Evolutionary conservation across 1,140 invertebrate species (phyloP).

Genomic region (Conus betulinus): DNA sequence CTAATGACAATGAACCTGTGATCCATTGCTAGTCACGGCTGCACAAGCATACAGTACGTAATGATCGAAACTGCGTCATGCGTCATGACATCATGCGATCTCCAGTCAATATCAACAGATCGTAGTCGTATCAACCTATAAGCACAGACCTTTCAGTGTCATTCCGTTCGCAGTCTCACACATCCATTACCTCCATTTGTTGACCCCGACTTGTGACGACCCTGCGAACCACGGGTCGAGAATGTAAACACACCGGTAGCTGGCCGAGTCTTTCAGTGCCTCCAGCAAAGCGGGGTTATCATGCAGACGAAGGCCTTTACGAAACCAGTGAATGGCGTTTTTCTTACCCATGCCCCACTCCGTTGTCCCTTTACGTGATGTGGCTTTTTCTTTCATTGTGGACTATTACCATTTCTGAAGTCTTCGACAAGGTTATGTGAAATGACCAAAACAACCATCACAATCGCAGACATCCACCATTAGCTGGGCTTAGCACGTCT

Average conservation of each 20-base stretch:
- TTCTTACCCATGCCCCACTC: constrained; percentile 38
- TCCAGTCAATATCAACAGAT: too few species aligned
- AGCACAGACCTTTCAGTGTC: too few species aligned
- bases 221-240: constrained; percentile 94
- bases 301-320: constrained; percentile 91
- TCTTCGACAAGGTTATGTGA: background rate
- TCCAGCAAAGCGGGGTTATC: constrained; percentile 90
- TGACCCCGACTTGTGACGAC: constrained; percentile 91
- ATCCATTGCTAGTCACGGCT: too few species aligned
- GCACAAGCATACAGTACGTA: too few species aligned
- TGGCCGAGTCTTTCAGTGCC: constrained; percentile 80
- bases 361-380: background rate
- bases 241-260: constrained; percentile 91
- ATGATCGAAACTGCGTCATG: too few species aligned
- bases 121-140: too few species aligned
- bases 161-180: too few species aligned
- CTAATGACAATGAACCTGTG: too few species aligned
- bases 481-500: background rate
- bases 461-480: background rate
- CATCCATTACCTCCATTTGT: constrained; percentile 89
- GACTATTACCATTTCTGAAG: background rate
- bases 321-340: constrained; percentile 87
- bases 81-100: too few species aligned
- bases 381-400: constrained; percentile 27
- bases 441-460: background rate